Evolutionary conservation across 1,140 invertebrate species (phyloP), one percentile per base, ranked within the genome.

Genomic region (Drosophila hydei): DNA sequence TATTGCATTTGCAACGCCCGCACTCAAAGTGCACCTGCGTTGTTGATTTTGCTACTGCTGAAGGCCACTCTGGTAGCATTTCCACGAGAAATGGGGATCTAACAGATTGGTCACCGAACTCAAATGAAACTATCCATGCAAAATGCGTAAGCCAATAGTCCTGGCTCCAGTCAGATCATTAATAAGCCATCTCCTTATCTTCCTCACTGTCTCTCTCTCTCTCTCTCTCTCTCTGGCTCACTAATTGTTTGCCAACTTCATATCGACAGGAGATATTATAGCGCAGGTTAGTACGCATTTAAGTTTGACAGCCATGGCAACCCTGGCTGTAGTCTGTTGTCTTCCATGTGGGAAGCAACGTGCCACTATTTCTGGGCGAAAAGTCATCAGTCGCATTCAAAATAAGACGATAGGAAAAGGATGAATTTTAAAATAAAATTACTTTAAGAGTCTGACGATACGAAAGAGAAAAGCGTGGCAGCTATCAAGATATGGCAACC

Each of bases 1-100:
- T 79, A 80, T 76, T 76, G 62, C 68, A 75, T 79, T 79, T 79
- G 52, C 77, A 72, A 67, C 61, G 60, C 64, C 60, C 51, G 25
- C 64, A 48, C 56, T 16, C 45, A 63, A 43, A 43, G 18, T 63
- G 48, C 48, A 38, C 30, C 23, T 7, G 12, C 33, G 33, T 11
- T 25, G 48, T 51, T 51, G 30, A 30, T 52, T 18, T 11, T 6
- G 30, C 12, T 52, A 9, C 8, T 30, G 14, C 3, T 52, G 7
- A 18, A 18, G 11, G 6, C 48, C 14, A 9, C 6, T 9, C 14
- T 51, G 48, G 8, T 14, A 16, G 12, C 27, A 27, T 9, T n/a
- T n/a, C n/a, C 4, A 23, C 4, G 1, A 30, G 19, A 30, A 7
- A 51, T 11, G 2, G 11, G 3, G 7, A 11, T 6, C 14, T 16